Evolutionary conservation across 2,113 vertebrate species (phyloP).

Genomic region (Lepisosteus oculatus): DNA sequence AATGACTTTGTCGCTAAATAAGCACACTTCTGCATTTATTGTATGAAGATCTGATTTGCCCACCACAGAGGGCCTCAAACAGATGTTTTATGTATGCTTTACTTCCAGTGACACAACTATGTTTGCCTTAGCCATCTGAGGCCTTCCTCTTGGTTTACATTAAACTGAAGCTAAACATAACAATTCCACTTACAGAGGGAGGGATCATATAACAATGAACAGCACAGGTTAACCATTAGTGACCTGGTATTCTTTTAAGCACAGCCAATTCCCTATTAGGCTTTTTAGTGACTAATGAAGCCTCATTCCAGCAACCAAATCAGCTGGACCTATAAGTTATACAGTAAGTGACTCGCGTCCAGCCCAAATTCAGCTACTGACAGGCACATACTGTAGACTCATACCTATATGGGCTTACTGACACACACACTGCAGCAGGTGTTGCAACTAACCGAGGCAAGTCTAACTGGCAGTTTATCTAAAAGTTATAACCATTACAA

Average conservation of each 20-base stretch:
- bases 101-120: constrained; percentile 41
- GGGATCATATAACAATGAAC: background rate
- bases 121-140: constrained; percentile 47
- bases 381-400: background rate
- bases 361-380: background rate
- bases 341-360: constrained; percentile 7
- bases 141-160: constrained; percentile 46
- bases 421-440: background rate
- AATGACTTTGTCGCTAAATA: constrained; percentile 7
- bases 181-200: constrained; percentile 29
- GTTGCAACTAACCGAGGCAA: background rate
- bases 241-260: background rate
- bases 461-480: too few species aligned
- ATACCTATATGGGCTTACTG: background rate
- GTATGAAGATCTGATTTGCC: constrained; percentile 13
- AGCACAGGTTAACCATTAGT: constrained; percentile 21
- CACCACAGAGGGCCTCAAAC: constrained; percentile 42
- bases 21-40: background rate
- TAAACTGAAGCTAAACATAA: constrained; percentile 39
- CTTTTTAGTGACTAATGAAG: constrained; percentile 7
- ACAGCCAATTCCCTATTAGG: background rate
- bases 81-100: constrained; percentile 47
- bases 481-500: too few species aligned
- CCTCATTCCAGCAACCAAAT: constrained; percentile 21
- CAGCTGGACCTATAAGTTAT: background rate